Evolutionary conservation across 2,797 vertebrate genomes (phyloP).

Genomic region (Perodicticus potto): DNA sequence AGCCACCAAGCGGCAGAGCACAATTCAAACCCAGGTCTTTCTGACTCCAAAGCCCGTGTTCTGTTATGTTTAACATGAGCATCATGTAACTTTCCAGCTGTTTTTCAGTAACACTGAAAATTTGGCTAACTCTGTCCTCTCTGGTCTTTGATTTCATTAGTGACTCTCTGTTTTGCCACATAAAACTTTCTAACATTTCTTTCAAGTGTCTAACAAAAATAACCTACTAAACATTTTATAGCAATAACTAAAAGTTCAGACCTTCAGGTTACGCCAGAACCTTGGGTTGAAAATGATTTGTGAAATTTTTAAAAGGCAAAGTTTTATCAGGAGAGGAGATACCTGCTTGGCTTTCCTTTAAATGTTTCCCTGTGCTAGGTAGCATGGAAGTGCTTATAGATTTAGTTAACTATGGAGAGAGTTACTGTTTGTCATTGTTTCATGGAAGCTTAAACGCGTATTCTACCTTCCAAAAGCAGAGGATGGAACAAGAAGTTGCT

Average conservation of each 20-base stretch:
- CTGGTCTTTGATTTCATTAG: background rate
- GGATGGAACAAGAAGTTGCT: background rate
- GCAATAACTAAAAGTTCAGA: constrained; percentile 24
- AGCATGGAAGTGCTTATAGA: background rate
- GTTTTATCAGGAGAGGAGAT: no score
- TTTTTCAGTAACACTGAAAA: background rate
- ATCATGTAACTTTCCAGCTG: background rate
- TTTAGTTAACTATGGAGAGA: background rate
- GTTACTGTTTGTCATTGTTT: background rate
- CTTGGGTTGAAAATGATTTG: background rate
- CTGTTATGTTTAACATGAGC: background rate
- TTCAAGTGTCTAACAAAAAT: background rate
- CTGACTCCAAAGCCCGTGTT: background rate
- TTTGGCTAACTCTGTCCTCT: background rate
- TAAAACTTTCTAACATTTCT: background rate
- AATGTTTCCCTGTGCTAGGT: background rate
- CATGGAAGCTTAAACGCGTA: background rate
- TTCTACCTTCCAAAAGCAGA: constrained; percentile 13
- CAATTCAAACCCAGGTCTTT: background rate
- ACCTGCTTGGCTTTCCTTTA: background rate
- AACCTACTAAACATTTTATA: background rate
- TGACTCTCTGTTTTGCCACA: background rate
- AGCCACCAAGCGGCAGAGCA: background rate
- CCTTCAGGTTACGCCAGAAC: background rate
- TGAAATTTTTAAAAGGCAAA: background rate